These are phyloP conservation scores for Pantherophis guttatus DNA, from an alignment of 2,113 vertebrate species.

Conservation along the genomic window DNA sequence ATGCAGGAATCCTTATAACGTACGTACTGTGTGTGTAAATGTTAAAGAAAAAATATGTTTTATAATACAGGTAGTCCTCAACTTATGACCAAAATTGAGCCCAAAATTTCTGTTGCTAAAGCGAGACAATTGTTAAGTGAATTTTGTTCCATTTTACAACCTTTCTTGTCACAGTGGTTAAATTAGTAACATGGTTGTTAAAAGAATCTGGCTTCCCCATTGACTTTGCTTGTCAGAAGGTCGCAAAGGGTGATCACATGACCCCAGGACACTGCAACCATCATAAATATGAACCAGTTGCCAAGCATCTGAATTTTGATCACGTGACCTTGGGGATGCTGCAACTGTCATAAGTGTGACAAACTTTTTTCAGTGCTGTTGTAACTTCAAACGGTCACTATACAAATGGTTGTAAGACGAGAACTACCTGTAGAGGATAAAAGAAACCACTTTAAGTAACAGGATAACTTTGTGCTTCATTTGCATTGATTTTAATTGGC, in stretches of 20 bases:
- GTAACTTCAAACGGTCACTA: neutral
- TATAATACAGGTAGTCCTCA: constrained; percentile 22
- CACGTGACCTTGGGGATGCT: neutral
- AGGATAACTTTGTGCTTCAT: neutral
- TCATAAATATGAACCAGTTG: neutral
- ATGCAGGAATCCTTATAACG: constrained; percentile 64
- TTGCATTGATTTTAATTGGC: neutral
- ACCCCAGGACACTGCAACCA: neutral
- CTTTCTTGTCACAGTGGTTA: neutral
- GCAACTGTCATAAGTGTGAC: neutral
- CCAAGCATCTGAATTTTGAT: neutral
- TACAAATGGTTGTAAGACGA: neutral
- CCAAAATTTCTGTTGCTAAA: neutral
- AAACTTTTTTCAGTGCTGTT: neutral
- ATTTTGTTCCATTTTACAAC: neutral
- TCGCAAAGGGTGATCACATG: neutral
- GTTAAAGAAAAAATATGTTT: constrained; percentile 56
- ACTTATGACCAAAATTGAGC: neutral
- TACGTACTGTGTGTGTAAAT: constrained; percentile 50
- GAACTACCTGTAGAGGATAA: constrained; percentile 20
- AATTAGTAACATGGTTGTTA: neutral
- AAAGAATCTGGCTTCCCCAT: neutral
- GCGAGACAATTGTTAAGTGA: neutral
- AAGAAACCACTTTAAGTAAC: constrained; percentile 46
- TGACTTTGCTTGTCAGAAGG: neutral